These are phyloP conservation scores for Heliangelus exortis DNA, from an alignment of 2,797 vertebrate species.

Conservation along the genomic window DNA sequence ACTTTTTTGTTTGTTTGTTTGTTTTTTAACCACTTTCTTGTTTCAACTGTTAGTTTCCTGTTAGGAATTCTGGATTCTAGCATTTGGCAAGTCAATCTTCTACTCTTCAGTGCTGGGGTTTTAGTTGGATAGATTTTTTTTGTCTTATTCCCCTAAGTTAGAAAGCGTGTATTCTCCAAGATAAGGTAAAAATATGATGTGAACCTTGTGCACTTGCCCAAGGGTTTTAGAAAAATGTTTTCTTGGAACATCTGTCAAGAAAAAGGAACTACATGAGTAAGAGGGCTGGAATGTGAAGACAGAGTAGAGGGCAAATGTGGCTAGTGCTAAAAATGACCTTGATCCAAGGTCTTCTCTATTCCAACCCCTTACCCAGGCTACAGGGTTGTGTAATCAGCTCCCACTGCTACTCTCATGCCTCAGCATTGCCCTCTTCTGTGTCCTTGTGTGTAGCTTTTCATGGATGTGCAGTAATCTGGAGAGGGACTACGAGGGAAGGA, in stretches of 20 bases:
- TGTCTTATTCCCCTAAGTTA: not conserved
- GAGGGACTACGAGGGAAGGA: not conserved
- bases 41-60: not conserved
- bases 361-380: accelerated
- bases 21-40: not conserved
- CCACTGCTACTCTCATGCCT: not conserved
- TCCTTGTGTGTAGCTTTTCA: not conserved
- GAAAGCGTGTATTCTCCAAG: not conserved
- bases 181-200: not conserved
- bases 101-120: not conserved
- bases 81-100: not conserved
- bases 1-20: not conserved
- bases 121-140: not conserved
- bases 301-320: not conserved
- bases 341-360: not conserved
- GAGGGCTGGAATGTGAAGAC: not conserved
- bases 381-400: not conserved
- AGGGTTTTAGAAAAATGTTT: not conserved
- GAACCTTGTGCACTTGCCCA: not conserved
- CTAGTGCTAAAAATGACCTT: not conserved
- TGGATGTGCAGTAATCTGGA: accelerated
- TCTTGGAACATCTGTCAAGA: not conserved
- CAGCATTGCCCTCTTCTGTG: accelerated
- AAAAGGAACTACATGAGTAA: not conserved
- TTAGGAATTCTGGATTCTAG: not conserved